Conservation (phyloP, 2,888 invertebrate genomes). For the Cheilosia grossa region DNA sequence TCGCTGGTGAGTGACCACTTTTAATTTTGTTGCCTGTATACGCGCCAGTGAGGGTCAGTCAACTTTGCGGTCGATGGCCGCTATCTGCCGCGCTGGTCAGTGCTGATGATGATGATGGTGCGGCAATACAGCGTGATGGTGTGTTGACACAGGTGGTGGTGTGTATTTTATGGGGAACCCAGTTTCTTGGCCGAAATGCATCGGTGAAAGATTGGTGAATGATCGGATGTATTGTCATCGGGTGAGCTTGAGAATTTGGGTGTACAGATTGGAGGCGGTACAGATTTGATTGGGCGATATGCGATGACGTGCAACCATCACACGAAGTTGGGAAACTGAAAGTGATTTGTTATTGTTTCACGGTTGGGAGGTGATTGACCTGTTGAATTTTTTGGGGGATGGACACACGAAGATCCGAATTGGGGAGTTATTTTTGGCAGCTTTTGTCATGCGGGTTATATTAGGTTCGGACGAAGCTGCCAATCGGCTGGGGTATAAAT, state of each 20-base stretch:
- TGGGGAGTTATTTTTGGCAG: constrained; percentile 31
- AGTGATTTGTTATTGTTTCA: constrained; percentile 49
- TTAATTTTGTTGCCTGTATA: constrained; percentile 74
- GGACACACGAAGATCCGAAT: constrained; percentile 11
- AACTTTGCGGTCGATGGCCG: constrained; percentile 74
- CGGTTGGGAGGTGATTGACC: constrained; percentile 53
- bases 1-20: constrained; percentile 77
- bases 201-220: constrained; percentile 14
- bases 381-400: constrained; percentile 36
- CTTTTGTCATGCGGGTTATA: constrained; percentile 37
- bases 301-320: constrained; percentile 33
- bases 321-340: constrained; percentile 58
- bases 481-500: constrained; percentile 2
- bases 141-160: constrained; percentile 38
- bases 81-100: constrained; percentile 57
- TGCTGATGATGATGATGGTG: constrained; percentile 46
- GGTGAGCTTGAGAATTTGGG: neutral
- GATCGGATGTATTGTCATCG: constrained; percentile 56
- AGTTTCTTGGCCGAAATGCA: constrained; percentile 40
- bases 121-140: constrained; percentile 16
- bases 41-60: constrained; percentile 58
- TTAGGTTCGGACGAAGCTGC: neutral
- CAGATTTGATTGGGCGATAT: constrained; percentile 22
- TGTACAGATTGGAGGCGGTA: constrained; percentile 24
- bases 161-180: constrained; percentile 33